A percentile compares a stretch with the other conserved stretches of the same genome.
Evolutionary conservation across 2,113 vertebrate genomes (phyloP).

Genomic region (Thalassoma bifasciatum): DNA sequence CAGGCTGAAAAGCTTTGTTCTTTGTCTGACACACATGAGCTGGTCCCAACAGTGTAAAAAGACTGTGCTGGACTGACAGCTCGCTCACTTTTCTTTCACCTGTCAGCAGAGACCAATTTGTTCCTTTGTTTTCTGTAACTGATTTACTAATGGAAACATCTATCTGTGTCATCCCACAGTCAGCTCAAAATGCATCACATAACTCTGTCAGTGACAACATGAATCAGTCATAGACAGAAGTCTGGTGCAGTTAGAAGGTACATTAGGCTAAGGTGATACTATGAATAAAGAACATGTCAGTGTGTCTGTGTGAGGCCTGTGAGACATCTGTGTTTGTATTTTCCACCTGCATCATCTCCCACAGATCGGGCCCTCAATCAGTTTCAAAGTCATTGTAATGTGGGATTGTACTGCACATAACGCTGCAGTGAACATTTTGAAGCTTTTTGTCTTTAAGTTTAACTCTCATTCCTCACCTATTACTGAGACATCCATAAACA

Average conservation of each 20-base stretch:
- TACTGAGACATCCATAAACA: conserved; percentile 11
- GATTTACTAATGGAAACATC: background rate
- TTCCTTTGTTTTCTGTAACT: background rate
- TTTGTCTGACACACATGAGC: background rate
- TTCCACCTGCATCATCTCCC: background rate
- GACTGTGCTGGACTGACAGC: background rate
- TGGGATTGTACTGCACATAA: background rate
- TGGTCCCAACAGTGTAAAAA: background rate
- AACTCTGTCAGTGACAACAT: background rate
- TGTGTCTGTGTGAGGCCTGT: background rate
- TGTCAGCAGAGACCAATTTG: background rate
- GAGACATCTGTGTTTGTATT: background rate
- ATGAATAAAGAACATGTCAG: background rate
- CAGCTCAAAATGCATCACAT: background rate
- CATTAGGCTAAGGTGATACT: too few species aligned
- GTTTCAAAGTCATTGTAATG: background rate
- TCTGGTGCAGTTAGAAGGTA: too few species aligned
- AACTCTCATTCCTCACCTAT: conserved; percentile 10
- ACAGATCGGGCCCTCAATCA: background rate
- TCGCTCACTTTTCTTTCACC: background rate
- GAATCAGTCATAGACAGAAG: too few species aligned
- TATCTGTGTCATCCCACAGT: background rate
- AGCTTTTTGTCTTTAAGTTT: background rate
- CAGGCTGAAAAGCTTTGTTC: too few species aligned
- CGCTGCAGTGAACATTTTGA: conserved; percentile 4